Base-by-base conservation (phyloP, 64 coral and sea anemone species). In the Porites australiensis region DNA sequence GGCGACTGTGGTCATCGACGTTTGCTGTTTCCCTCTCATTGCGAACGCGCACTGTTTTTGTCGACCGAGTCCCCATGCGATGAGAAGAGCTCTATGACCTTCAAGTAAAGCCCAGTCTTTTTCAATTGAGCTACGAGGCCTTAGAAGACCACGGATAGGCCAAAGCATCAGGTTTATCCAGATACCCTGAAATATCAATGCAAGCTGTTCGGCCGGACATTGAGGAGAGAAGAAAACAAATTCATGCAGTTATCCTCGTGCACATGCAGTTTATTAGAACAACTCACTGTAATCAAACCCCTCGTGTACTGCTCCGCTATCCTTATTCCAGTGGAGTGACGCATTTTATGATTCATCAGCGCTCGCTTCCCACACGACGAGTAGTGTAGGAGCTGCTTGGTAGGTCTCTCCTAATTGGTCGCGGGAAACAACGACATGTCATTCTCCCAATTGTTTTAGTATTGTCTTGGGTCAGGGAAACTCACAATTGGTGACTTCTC, bases 141-240 rank as follows among this genome's bases (percentile, higher is more conserved):
- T 5, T 45, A 98, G 94, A 92, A 98, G 44, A 98, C 89, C 14
- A 94, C 66, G 3, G 95, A 98, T 11, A 98, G 64, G 10, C 92
- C 92, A 37, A 0, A 98, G 51, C 6, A 85, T 94, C 1, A 89
- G 93, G 88, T 98, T 94, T 68, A 98, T 91, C 95, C 95, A 98
- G 51, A 98, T 98, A 54, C 95, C 92, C 95, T 98, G 95, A 98
- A 98, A 98, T 89, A 98, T 58, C 80, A 94, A 94, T 15, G 88
- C 77, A 88, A 86, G 88, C 91, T 96, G 87, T 90, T 86, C 60
- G 88, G 27, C 27, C 0, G 88, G 68, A 82, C 67, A 64, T 50
- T 66, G 65, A 85, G 75, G 72, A 89, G 48, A 88, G 70, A 49
- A 82, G 74, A 92, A 79, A 80, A 78, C 75, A 65, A 87, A 91